Percentiles rank a stretch among this genome's conserved stretches.
These are phyloP conservation scores for Salvelinus sp. DNA, from an alignment of 2,113 vertebrate species.

Conservation along the genomic window DNA sequence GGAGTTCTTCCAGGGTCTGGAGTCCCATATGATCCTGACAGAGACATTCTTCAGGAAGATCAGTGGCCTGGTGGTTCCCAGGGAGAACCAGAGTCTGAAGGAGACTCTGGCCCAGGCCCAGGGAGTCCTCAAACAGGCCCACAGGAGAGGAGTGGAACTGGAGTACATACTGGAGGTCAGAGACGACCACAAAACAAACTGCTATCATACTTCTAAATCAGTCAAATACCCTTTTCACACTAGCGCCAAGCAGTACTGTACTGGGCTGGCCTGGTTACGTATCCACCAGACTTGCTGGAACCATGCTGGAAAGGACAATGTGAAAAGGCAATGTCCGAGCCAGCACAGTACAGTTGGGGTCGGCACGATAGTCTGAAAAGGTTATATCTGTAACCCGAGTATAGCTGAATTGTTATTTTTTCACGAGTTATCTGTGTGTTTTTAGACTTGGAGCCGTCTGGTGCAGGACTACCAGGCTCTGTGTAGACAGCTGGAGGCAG, in stretches of 20 bases:
- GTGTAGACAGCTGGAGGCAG: constrained; percentile 80
- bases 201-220: background rate
- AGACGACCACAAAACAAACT: background rate
- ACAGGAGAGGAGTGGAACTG: constrained; percentile 90
- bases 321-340: no score
- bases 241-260: no score
- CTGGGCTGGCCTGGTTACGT: no score
- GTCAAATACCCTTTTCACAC: no score
- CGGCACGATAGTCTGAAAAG: no score
- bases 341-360: no score
- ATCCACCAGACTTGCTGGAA: no score
- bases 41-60: constrained; percentile 92
- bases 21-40: constrained; percentile 90
- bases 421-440: background rate
- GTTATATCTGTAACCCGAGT: no score
- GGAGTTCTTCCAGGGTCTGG: constrained; percentile 97
- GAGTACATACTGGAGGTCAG: constrained; percentile 92
- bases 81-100: constrained; percentile 76
- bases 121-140: constrained; percentile 82
- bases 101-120: constrained; percentile 82
- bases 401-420: background rate
- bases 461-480: constrained; percentile 81
- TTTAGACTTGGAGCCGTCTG: constrained; percentile 85
- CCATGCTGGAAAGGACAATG: no score
- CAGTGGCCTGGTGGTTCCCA: constrained; percentile 71